phyloP scores from a whole-genome alignment of 2,888 invertebrate genomes.

The Thereva unica region DNA sequence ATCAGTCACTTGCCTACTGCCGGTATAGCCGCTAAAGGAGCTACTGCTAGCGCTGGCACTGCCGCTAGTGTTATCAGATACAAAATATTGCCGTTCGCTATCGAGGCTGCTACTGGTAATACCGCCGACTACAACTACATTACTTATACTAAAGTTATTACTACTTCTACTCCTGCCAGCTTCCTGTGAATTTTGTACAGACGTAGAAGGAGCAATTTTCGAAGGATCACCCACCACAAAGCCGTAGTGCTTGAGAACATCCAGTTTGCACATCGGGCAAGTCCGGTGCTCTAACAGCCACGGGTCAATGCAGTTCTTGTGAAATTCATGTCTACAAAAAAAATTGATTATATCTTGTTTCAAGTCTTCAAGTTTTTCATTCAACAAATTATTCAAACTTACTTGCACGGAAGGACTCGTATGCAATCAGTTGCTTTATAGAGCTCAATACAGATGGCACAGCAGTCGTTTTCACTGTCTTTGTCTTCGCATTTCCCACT shows the following conservation, averaged over 20 bases:
- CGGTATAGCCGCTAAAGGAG: constrained; percentile 42
- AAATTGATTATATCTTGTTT: not conserved
- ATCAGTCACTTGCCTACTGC: constrained; percentile 57
- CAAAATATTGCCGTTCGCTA: constrained; percentile 7
- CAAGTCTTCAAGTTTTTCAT: not conserved
- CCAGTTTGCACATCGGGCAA: constrained; percentile 97
- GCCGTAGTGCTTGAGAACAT: constrained; percentile 88
- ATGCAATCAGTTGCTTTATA: constrained; percentile 87
- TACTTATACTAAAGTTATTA: constrained; percentile 40
- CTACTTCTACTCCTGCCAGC: constrained; percentile 42
- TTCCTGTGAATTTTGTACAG: constrained; percentile 1
- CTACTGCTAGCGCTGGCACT: constrained; percentile 46
- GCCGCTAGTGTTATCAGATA: constrained; percentile 7
- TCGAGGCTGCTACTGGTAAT: not conserved
- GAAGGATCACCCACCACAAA: constrained; percentile 73
- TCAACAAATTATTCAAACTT: constrained; percentile 52
- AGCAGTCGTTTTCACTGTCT: constrained; percentile 86
- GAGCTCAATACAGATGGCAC: constrained; percentile 93
- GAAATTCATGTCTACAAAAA: constrained; percentile 84
- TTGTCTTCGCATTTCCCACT: constrained; percentile 84
- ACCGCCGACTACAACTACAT: constrained; percentile 9
- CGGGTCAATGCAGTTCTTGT: constrained; percentile 94
- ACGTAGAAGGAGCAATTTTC: constrained; percentile 44
- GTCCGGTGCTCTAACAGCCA: constrained; percentile 94
- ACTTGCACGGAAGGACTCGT: constrained; percentile 90